Evolutionary conservation across 2,113 vertebrate species (phyloP).

Genomic region (Balaenoptera acutorostrata): DNA sequence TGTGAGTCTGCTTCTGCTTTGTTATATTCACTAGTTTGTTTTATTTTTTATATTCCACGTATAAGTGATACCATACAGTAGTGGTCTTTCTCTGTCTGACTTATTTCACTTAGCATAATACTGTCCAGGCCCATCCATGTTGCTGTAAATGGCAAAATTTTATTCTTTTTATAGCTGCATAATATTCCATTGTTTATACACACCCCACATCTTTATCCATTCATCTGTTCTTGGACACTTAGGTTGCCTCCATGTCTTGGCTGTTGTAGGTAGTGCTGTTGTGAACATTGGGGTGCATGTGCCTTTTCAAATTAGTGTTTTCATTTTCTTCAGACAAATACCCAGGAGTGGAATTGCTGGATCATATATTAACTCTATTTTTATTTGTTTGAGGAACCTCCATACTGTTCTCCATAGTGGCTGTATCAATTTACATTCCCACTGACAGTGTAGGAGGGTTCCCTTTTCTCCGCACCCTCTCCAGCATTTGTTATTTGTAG

Average conservation of each 20-base stretch:
- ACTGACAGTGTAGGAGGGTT: too few species aligned
- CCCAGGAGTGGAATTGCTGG: background rate
- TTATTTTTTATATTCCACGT: fast-evolving
- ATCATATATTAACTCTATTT: background rate
- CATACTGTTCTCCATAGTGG: background rate
- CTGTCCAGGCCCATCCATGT: background rate
- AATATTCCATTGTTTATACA: too few species aligned
- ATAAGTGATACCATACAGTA: fast-evolving
- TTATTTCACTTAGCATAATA: too few species aligned
- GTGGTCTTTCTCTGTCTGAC: background rate
- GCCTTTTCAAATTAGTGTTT: background rate
- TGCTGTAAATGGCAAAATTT: background rate
- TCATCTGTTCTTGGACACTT: background rate
- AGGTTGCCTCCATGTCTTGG: background rate
- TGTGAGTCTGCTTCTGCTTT: background rate
- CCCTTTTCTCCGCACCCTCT: background rate
- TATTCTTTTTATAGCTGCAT: background rate
- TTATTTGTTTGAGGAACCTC: background rate
- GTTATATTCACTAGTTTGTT: background rate
- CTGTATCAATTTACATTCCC: fast-evolving
- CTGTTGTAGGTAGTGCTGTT: fast-evolving
- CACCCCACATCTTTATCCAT: background rate
- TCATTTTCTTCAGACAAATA: background rate
- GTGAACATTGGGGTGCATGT: too few species aligned
- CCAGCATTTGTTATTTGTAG: background rate